Conservation (phyloP, 2,888 invertebrate species). For the Cheilosia pagana region DNA sequence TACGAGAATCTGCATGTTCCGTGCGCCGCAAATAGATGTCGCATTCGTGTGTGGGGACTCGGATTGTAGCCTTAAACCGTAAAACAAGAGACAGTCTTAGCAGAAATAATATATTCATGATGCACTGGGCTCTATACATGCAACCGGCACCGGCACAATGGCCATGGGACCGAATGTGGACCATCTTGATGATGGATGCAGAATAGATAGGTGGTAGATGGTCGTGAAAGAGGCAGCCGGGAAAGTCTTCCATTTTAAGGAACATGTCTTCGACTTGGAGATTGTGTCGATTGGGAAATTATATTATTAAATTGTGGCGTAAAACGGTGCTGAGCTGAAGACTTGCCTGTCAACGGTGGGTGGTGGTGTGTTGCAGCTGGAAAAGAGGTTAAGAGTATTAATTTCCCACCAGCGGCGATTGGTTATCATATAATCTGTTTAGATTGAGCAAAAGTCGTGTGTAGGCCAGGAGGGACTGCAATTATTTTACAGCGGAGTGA, state of each 20-base stretch:
- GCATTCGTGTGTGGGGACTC: constrained; percentile 29
- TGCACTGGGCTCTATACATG: constrained; percentile 39
- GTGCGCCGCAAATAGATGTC: constrained; percentile 70
- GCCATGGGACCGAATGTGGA: constrained; percentile 68
- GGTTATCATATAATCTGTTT: constrained; percentile 35
- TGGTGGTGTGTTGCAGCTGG: constrained; percentile 11
- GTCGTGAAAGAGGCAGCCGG: constrained; percentile 24
- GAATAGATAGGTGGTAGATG: constrained; percentile 20
- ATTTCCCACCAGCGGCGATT: constrained; percentile 49
- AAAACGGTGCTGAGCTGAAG: constrained; percentile 22
- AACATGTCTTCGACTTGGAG: constrained; percentile 46
- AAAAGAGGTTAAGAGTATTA: constrained; percentile 34
- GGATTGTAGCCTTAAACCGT: constrained; percentile 37
- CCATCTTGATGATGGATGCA: constrained; percentile 62
- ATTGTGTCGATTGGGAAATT: constrained; percentile 62
- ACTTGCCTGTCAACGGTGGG: constrained; percentile 3
- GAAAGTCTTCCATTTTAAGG: constrained; percentile 23
- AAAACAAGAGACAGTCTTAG: constrained; percentile 53
- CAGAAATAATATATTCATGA: constrained; percentile 71
- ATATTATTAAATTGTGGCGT: constrained; percentile 67
- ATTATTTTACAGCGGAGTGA: constrained; percentile 13
- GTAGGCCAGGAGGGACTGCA: constrained; percentile 55
- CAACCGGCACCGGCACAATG: constrained; percentile 45
- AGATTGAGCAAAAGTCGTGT: constrained; percentile 45
- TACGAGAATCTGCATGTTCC: constrained; percentile 52